phyloP scores from a whole-genome alignment of 2,113 vertebrate genomes.

The Semnornis frantzii region DNA sequence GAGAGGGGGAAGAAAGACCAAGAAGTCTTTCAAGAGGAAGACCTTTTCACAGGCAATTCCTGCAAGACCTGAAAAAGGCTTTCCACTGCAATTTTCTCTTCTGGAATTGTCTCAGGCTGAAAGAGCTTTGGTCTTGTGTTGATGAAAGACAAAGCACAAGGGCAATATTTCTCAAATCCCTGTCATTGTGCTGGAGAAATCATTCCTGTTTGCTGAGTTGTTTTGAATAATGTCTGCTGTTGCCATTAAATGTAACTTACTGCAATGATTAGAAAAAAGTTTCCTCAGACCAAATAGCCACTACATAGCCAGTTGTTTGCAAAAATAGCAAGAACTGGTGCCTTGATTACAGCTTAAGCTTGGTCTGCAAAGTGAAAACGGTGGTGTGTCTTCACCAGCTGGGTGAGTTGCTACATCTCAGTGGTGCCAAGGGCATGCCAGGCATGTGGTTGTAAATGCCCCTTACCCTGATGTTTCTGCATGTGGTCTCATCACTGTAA shows the following conservation, averaged over 20 bases:
- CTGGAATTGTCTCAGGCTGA: constrained; percentile 24
- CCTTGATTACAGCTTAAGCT: neutral
- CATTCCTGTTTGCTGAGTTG: neutral
- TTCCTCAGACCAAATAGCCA: neutral
- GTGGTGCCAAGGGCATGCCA: neutral
- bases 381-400: neutral
- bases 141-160: constrained; percentile 35
- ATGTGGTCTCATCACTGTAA: neutral
- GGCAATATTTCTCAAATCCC: constrained; percentile 35
- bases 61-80: neutral
- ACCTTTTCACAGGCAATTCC: neutral
- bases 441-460: neutral
- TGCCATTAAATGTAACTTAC: constrained; percentile 8
- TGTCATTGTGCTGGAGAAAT: neutral
- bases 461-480: neutral
- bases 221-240: constrained; percentile 13
- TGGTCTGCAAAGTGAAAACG: neutral
- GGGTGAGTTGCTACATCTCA: neutral
- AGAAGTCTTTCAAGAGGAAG: neutral
- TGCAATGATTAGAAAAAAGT: neutral
- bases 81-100: constrained; percentile 41
- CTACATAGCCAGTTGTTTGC: neutral
- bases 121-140: neutral
- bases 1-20: neutral
- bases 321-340: neutral